These are phyloP conservation scores for Neofelis nebulosa DNA, from an alignment of 2,113 vertebrate genomes.

Conservation along the genomic window DNA sequence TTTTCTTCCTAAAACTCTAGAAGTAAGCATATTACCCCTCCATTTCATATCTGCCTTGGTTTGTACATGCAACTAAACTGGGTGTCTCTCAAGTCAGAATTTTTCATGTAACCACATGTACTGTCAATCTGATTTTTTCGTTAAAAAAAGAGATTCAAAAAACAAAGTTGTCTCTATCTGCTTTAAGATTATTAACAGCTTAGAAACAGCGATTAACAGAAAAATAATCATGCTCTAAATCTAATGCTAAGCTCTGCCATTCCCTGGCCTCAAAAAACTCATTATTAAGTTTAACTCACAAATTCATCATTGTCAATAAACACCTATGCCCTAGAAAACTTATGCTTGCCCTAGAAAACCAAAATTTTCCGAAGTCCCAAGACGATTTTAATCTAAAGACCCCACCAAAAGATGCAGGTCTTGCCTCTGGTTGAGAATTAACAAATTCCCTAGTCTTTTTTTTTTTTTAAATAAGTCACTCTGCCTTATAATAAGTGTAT, in stretches of 20 bases:
- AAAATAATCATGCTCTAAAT: background rate
- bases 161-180: background rate
- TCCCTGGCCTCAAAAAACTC: background rate
- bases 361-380: background rate
- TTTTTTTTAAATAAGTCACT: background rate
- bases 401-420: background rate
- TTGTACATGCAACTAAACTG: background rate
- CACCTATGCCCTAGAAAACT: background rate
- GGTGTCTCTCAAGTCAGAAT: background rate
- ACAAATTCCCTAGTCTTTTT: background rate
- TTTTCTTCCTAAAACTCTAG: conserved; percentile 17
- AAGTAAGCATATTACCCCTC: background rate
- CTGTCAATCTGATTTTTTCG: background rate
- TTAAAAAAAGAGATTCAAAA: background rate
- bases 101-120: background rate
- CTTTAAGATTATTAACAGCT: conserved; percentile 41
- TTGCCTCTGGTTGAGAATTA: background rate
- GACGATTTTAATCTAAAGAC: background rate
- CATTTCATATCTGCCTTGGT: background rate
- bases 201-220: background rate
- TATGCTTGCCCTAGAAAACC: background rate
- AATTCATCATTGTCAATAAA: background rate
- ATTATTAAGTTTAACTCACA: conserved; percentile 2
- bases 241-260: background rate
- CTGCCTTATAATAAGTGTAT: background rate